Evolutionary conservation across 2,888 invertebrate genomes (phyloP).

Genomic region (Strigamia crassipes): DNA sequence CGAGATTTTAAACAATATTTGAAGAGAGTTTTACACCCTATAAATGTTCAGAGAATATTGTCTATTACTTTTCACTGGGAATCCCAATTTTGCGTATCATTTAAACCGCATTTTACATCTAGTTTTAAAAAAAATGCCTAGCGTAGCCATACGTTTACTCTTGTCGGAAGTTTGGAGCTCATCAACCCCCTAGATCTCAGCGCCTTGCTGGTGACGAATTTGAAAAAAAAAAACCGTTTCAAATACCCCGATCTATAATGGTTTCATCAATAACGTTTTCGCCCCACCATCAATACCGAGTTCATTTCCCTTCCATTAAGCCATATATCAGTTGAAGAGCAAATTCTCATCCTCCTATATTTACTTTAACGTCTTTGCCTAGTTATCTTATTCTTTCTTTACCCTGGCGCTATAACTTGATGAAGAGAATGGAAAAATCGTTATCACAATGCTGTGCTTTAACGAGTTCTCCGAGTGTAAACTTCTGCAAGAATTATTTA

Average conservation of each 20-base stretch:
- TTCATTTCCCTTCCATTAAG: slow-evolving; percentile 42
- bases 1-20: no score
- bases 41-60: no score
- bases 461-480: slow-evolving; percentile 7
- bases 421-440: slow-evolving; percentile 31
- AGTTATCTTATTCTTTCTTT: slow-evolving; percentile 35
- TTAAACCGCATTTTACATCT: no score
- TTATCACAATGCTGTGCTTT: slow-evolving; percentile 12
- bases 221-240: neutral
- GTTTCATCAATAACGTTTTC: slow-evolving; percentile 36
- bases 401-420: slow-evolving; percentile 24
- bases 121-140: neutral
- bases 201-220: neutral
- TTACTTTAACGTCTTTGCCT: slow-evolving; percentile 29
- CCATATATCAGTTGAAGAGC: slow-evolving; percentile 33
- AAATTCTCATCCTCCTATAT: slow-evolving; percentile 38
- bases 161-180: neutral
- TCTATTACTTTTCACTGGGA: no score
- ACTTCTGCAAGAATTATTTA: slow-evolving; percentile 5
- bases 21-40: no score
- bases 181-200: neutral
- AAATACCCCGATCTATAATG: slow-evolving; percentile 7
- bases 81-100: no score
- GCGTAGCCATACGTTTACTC: neutral
- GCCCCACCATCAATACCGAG: slow-evolving; percentile 26